Conservation (phyloP, 2,797 vertebrate species). For the Esox lucius region DNA sequence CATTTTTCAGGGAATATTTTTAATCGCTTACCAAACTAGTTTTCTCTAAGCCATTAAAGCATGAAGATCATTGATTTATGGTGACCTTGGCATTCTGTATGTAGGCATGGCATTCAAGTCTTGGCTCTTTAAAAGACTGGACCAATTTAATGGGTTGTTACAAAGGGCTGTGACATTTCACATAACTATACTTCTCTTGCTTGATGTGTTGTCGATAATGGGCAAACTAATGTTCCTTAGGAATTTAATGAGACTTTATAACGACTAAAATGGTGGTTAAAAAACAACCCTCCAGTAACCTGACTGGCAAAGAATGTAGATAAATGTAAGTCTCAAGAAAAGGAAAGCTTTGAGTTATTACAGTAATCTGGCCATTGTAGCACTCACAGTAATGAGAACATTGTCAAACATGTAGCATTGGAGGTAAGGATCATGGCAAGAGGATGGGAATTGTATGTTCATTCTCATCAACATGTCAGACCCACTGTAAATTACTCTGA, state of each 20-base stretch:
- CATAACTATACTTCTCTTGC: neutral
- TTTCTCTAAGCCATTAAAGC: neutral
- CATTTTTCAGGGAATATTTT: neutral
- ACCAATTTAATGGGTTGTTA: slow-evolving; percentile 33
- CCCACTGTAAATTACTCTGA: neutral
- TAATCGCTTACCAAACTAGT: neutral
- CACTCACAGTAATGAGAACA: neutral
- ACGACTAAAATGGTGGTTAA: slow-evolving; percentile 20
- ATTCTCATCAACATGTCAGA: neutral
- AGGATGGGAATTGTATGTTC: neutral
- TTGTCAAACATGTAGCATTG: neutral
- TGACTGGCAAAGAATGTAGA: neutral
- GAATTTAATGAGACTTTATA: slow-evolving; percentile 37
- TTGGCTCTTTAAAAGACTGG: slow-evolving; percentile 14
- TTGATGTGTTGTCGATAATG: neutral
- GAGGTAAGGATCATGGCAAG: neutral
- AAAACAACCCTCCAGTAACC: neutral
- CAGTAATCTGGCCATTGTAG: neutral
- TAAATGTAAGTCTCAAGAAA: neutral
- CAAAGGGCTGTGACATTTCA: neutral
- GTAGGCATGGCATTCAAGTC: neutral
- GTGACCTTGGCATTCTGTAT: neutral
- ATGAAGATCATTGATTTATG: neutral
- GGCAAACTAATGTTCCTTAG: slow-evolving; percentile 26
- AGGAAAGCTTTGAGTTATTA: neutral